Conservation (phyloP, 2,113 vertebrate genomes). For the Cepphus grylle region DNA sequence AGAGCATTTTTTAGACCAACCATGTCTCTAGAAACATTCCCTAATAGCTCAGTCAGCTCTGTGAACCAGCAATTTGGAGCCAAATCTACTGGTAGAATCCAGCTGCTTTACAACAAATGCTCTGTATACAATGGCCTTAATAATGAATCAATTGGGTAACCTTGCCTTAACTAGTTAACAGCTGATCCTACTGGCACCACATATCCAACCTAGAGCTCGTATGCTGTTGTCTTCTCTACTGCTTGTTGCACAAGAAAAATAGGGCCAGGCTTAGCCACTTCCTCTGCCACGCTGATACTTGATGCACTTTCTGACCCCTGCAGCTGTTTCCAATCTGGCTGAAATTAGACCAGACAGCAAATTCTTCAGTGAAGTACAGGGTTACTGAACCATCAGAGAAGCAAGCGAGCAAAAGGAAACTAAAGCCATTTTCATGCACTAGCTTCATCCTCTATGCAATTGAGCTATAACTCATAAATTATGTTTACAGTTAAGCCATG, state of each 20-base stretch:
- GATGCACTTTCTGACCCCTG: conserved; percentile 1
- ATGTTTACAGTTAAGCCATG: neutral
- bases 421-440: neutral
- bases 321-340: conserved; percentile 31
- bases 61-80: neutral
- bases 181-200: neutral
- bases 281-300: neutral
- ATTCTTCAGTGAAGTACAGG: conserved; percentile 14
- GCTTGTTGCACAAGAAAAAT: neutral
- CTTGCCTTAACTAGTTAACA: neutral
- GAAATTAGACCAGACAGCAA: conserved; percentile 26
- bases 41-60: neutral
- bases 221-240: neutral
- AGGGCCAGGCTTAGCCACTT: neutral
- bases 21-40: neutral
- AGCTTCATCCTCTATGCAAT: neutral
- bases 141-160: neutral
- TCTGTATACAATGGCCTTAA: neutral
- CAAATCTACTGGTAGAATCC: neutral
- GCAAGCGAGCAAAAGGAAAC: neutral
- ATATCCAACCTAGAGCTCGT: neutral
- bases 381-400: conserved; percentile 15
- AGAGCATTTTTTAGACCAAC: neutral
- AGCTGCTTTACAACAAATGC: neutral
- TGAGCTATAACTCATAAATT: conserved; percentile 5